Evolutionary conservation across 2,888 invertebrate genomes (phyloP), one percentile per base, ranked within the genome.

Genomic region (Lobophora halterata): DNA sequence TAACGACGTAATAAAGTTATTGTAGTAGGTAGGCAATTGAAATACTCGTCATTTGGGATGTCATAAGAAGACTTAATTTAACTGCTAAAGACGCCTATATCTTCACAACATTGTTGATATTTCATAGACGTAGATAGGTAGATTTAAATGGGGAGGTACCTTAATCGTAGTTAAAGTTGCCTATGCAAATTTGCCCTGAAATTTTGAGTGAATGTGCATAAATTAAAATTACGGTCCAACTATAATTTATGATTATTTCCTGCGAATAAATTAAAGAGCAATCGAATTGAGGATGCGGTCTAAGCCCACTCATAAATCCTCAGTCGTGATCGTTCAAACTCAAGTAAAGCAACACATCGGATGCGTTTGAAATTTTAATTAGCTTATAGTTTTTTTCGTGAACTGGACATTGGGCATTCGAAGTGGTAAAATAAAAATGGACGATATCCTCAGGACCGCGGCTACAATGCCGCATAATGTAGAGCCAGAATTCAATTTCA

Each of bases 341-440:
- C 38, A 40, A 46, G 32, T 50, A 44, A 48, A 26, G 16, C 25
- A 41, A 30, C 46, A 38, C 18, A 42, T 46, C 46, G 41, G n/a
- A 50, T 50, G 52, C 35, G 46, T 20, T 26, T 20, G 30, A 48
- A 48, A 50, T 53, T 37, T 48, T 50, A 50, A 50, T 50, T 42
- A 53, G 39, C 27, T n/a, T 13, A 16, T 16, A 27, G 12, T 38
- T 40, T 24, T 50, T 34, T 18, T 13, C 6, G n/a, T n/a, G n/a
- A n/a, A n/a, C n/a, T n/a, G n/a, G n/a, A n/a, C n/a, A n/a, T n/a
- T n/a, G n/a, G n/a, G n/a, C n/a, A n/a, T n/a, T n/a, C n/a, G n/a
- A n/a, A n/a, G n/a, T n/a, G n/a, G n/a, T n/a, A n/a, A n/a, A n/a
- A n/a, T n/a, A n/a, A n/a, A n/a, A n/a, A n/a, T n/a, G n/a, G n/a